Base-by-base conservation (phyloP, 2,113 vertebrate species). In the Girardinichthys multiradiatus region DNA sequence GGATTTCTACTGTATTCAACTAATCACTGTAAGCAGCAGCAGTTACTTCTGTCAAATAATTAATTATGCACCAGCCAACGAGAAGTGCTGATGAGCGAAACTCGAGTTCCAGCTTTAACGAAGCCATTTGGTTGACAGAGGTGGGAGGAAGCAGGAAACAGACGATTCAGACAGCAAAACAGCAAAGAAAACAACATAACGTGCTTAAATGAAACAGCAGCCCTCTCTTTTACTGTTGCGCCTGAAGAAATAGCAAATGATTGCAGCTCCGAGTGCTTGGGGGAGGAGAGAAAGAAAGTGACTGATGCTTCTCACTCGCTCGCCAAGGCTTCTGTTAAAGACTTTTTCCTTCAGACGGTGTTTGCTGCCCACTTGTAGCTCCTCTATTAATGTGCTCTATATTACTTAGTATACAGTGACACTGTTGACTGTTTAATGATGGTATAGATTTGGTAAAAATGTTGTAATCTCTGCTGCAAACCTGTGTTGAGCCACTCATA, bases 351-450 rank as follows among this genome's bases (percentile, higher is more conserved):
- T 67, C 57, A 63, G 45, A 69, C 59, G 68, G 45, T 63, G 76
- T 83, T 71, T 45, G 85, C 83, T 71, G 72, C 76, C 72, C 74
- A 73, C 76, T 51, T 78, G 82, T 83, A 81, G 81, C 82, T 73
- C 59, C 45, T 4, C 59, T 83, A 11, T 81, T 71, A 29, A 77
- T 17, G 35, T 79, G 31, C 62, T 84, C 64, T 31, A 4, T 85
- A 28, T 84, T 31, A 54, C 29, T 66, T 77, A 57, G 19, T 62
- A 62, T 62, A 67, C 59, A 60, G 57, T 77, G 68, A 68, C 74
- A 54, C 61, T 58, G 69, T 67, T 74, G 63, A 57, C 33, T 72
- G 71, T 81, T 59, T 33, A 39, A 31, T 61, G 33, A 30, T 33
- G 13, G 39, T 28, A 62, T 86, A 68, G 63, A 74, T 33, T 81